Percentiles rank a stretch among this genome's conserved stretches.
Evolutionary conservation across 2,797 vertebrate genomes (phyloP).

Genomic region (Pseudomugil tenellus): DNA sequence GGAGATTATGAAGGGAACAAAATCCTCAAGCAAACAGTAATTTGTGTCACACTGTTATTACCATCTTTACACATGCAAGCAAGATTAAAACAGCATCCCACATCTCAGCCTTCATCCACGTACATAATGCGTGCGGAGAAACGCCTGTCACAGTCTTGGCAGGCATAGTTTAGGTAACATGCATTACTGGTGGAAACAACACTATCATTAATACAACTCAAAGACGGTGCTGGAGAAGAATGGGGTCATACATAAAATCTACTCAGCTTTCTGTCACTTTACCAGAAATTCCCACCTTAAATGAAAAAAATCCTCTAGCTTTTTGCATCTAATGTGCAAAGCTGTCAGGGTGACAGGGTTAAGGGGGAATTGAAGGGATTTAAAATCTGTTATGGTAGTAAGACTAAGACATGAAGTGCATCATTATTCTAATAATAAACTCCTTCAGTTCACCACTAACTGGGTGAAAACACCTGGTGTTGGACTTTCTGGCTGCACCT

Average conservation of each 20-base stretch:
- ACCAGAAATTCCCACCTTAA: constrained; percentile 37
- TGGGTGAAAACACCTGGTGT: constrained; percentile 67
- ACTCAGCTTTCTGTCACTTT: constrained; percentile 35
- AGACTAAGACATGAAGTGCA: constrained; percentile 56
- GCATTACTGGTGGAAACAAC: constrained; percentile 51
- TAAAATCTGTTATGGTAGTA: constrained; percentile 52
- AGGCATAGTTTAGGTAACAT: constrained; percentile 58
- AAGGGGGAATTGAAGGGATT: constrained; percentile 39
- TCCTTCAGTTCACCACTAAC: constrained; percentile 51
- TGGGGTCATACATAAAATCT: constrained; percentile 21
- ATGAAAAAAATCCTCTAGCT: constrained; percentile 31
- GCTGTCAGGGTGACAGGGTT: constrained; percentile 66
- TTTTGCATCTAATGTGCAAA: constrained; percentile 36
- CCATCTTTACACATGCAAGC: constrained; percentile 49
- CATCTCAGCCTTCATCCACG: constrained; percentile 62
- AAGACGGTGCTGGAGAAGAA: constrained; percentile 38
- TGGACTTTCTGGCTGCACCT: constrained; percentile 42
- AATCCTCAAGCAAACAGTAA: constrained; percentile 64
- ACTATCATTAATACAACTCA: constrained; percentile 55
- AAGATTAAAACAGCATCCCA: constrained; percentile 60
- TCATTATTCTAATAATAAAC: constrained; percentile 76
- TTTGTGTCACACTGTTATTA: constrained; percentile 62
- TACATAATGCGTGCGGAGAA: constrained; percentile 63
- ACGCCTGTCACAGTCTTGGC: constrained; percentile 61
- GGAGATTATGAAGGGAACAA: constrained; percentile 57